These are phyloP conservation scores for Sphaerophoria rueppellii DNA, from an alignment of 2,888 invertebrate species.

Conservation along the genomic window DNA sequence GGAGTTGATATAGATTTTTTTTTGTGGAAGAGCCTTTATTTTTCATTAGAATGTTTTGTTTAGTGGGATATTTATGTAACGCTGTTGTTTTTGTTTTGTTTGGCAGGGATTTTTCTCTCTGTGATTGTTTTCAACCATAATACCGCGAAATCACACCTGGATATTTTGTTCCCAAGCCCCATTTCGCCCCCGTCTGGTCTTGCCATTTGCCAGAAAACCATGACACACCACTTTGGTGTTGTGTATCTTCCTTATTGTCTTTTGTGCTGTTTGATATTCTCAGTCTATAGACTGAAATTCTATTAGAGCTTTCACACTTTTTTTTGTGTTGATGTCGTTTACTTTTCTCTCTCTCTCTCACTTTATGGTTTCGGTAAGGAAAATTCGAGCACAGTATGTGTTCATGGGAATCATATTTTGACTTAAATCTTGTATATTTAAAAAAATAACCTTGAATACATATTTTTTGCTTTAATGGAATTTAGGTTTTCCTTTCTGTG, in stretches of 20 bases:
- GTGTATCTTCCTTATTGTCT: constrained; percentile 30
- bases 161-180: background rate
- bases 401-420: background rate
- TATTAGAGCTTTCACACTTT: constrained; percentile 17
- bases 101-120: constrained; percentile 38
- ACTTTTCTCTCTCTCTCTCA: background rate
- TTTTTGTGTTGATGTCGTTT: constrained; percentile 13
- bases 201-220: constrained; percentile 7
- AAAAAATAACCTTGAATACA: background rate
- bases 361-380: background rate
- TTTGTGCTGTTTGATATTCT: constrained; percentile 26
- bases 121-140: constrained; percentile 59
- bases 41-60: constrained; percentile 70
- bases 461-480: constrained; percentile 13
- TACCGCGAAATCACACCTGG: constrained; percentile 67
- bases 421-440: constrained; percentile 8
- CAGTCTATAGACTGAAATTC: constrained; percentile 9
- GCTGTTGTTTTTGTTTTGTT: constrained; percentile 43
- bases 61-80: constrained; percentile 57
- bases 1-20: background rate
- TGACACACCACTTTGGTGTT: constrained; percentile 38
- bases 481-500: background rate
- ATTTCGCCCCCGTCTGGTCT: background rate
- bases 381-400: constrained; percentile 1
- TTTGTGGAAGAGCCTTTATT: constrained; percentile 56